These are phyloP conservation scores for Fragum sueziense DNA, from an alignment of 2,888 invertebrate species.

Conservation along the genomic window DNA sequence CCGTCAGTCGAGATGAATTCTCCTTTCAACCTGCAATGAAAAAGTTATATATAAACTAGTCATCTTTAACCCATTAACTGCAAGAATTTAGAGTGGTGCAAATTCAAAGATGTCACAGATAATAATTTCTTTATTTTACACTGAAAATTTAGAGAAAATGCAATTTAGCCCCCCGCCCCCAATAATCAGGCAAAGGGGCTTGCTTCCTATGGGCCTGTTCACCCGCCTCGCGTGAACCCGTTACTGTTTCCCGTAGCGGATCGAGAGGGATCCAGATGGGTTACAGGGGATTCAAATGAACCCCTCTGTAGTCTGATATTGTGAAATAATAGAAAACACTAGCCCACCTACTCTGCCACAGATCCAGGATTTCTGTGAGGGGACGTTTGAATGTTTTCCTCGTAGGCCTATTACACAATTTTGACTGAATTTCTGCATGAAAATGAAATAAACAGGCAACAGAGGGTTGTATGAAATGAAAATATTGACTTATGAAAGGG, in stretches of 20 bases:
- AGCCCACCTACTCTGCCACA: background rate
- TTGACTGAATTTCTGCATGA: too few species aligned
- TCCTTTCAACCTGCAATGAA: constrained; percentile 72
- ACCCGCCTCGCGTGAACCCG: background rate
- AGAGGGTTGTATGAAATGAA: background rate
- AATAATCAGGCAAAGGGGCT: background rate
- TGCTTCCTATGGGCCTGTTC: background rate
- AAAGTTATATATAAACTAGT: background rate
- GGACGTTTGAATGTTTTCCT: background rate
- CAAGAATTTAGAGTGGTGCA: too few species aligned
- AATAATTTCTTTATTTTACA: too few species aligned
- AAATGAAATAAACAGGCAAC: background rate
- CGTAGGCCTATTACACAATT: too few species aligned
- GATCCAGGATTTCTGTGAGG: background rate
- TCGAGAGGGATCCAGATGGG: background rate
- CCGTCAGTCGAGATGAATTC: constrained; percentile 73
- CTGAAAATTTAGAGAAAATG: too few species aligned
- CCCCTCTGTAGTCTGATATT: background rate
- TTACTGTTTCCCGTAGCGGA: background rate
- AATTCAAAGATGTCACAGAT: too few species aligned
- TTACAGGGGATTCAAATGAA: background rate
- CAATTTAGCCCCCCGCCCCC: too few species aligned
- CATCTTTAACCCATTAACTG: background rate
- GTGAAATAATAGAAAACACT: background rate
- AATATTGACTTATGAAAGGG: background rate